Conservation (phyloP, 2,888 invertebrate species). For the Macropis europaea region DNA sequence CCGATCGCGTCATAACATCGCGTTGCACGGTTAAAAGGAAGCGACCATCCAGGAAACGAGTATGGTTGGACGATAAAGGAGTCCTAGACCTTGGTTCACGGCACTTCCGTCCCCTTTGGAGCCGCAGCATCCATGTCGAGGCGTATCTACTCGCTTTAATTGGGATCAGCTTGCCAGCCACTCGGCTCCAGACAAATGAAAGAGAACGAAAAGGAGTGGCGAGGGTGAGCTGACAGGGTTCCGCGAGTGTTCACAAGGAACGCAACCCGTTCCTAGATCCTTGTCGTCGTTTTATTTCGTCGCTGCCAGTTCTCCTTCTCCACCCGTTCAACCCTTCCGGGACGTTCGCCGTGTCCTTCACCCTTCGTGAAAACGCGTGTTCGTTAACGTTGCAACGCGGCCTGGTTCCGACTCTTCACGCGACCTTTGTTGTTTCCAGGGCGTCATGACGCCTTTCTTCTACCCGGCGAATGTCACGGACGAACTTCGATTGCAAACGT, state of each 20-base stretch:
- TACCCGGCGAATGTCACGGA: background rate
- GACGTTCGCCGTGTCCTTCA: constrained; percentile 3
- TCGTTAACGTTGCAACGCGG: constrained; percentile 42
- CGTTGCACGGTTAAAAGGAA: no score
- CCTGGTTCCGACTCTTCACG: constrained; percentile 11
- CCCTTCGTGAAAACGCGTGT: constrained; percentile 25
- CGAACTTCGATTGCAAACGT: background rate
- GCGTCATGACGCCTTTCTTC: background rate
- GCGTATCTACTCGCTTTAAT: constrained; percentile 72
- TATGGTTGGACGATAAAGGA: background rate
- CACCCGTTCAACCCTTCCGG: background rate
- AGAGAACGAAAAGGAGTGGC: constrained; percentile 58
- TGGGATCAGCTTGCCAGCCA: constrained; percentile 71
- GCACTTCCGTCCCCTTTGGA: constrained; percentile 21
- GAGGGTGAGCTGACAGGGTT: constrained; percentile 33
- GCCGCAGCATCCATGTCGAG: constrained; percentile 6
- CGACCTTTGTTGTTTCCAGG: constrained; percentile 2
- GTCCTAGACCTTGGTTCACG: background rate
- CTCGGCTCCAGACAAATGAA: constrained; percentile 73
- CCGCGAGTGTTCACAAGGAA: constrained; percentile 50
- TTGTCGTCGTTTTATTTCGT: constrained; percentile 31
- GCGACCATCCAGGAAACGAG: no score
- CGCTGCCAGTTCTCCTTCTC: background rate
- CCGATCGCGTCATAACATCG: no score
- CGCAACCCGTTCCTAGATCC: constrained; percentile 33